phyloP scores from a whole-genome alignment of 2,888 invertebrate species.

The Agriopis aurantiaria region DNA sequence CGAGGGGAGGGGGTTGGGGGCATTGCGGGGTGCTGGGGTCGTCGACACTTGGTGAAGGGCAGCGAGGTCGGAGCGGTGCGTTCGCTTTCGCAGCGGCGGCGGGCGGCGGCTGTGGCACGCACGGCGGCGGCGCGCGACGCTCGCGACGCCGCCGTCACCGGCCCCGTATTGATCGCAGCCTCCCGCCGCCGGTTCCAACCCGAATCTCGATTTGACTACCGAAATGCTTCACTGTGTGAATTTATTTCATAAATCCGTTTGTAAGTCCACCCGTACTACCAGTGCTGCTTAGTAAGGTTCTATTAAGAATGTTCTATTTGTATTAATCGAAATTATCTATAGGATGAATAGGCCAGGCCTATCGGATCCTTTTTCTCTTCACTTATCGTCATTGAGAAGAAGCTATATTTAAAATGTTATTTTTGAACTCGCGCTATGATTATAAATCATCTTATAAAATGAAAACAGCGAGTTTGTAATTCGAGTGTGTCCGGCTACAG shows the following conservation, averaged over 20 bases:
- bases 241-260: conserved; percentile 35
- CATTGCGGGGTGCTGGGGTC: conserved; percentile 69
- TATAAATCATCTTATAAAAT: neutral
- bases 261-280: neutral
- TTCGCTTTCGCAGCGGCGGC: conserved; percentile 75
- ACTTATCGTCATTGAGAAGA: too few relatives aligned
- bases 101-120: conserved; percentile 47
- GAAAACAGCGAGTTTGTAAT: conserved; percentile 37
- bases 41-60: conserved; percentile 83
- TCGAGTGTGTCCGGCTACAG: conserved; percentile 48
- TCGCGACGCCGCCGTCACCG: conserved; percentile 53
- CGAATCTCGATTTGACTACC: conserved; percentile 52
- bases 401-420: too few relatives aligned
- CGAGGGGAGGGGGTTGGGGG: conserved; percentile 53
- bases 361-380: too few relatives aligned
- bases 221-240: conserved; percentile 44
- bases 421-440: neutral
- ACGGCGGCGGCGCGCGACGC: conserved; percentile 55
- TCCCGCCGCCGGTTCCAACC: conserved; percentile 58
- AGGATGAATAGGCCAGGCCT: neutral
- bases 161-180: conserved; percentile 79
- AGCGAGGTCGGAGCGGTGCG: conserved; percentile 75
- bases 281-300: neutral
- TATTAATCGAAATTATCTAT: neutral
- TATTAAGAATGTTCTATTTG: neutral